Evolutionary conservation across 2,113 vertebrate genomes (phyloP), one percentile per base, ranked within the genome.

Genomic region (Drymodes brunneopygia): DNA sequence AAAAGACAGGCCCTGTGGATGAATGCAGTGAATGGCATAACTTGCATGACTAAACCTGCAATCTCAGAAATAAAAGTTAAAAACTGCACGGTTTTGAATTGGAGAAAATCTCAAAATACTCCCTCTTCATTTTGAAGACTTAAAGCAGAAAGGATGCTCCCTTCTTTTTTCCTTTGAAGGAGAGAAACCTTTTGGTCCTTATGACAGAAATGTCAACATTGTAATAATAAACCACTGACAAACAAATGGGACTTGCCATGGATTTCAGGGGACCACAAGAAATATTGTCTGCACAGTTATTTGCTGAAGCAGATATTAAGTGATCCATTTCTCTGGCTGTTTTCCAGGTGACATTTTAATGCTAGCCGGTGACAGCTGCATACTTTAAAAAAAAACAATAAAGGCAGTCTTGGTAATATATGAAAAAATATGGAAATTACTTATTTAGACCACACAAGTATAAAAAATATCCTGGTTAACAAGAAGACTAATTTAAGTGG

Each of bases 361-460:
- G 90, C 83, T 60, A 70, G 50, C 57, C 38, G 36, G 40, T 97
- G 92, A 90, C 94, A 97, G 94, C 92, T 97, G 94, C 66, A 65
- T 58, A 65, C 67, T 86, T 96, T 6, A 61, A 81, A 82, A 60
- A 42, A 42, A 33, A 78, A 67, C 45, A 57, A 44, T 5, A 45
- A 65, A 19, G 77, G 15, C 11, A 70, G 35, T 33, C 58, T 62
- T 86, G 44, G 31, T 72, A 83, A 81, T 71, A 40, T 70, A 47
- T 53, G 44, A 89, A 92, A 79, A 82, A 90, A 74, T 47, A 78
- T 45, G n/a, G 92, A 96, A 94, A 81, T 70, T 75, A 81, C 83
- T 93, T 57, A 65, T 81, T 88, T 77, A 95, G 96, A 97, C 95
- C 96, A 96, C 88, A 75, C 94, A 96, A 91, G 71, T 93, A 82